A percentile compares a stretch with the other conserved stretches of the same genome.
Evolutionary conservation across 2,888 invertebrate species (phyloP).

Genomic region (Euzetes globulus): DNA sequence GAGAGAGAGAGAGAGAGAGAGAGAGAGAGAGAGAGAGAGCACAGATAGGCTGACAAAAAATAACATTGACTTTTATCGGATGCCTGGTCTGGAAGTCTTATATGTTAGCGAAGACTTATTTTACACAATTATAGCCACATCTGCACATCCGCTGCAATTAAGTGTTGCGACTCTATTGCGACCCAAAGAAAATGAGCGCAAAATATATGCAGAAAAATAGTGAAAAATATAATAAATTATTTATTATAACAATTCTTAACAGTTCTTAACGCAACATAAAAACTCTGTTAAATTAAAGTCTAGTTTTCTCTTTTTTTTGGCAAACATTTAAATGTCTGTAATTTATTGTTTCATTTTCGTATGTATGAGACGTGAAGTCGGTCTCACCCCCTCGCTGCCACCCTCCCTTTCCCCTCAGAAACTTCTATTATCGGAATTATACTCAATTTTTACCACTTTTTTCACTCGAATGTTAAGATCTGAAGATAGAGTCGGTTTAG

Average conservation of each 20-base stretch:
- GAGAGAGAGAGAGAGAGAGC: no score
- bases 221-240: conserved; percentile 1
- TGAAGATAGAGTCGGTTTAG: no score
- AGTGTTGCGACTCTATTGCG: neutral
- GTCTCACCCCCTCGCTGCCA: neutral
- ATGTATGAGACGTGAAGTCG: neutral
- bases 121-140: conserved; percentile 6
- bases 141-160: conserved; percentile 27
- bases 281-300: neutral
- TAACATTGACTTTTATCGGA: no score
- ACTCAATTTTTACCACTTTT: neutral
- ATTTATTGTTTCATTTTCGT: neutral
- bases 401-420: neutral
- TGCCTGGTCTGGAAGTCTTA: no score
- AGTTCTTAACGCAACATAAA: conserved; percentile 5
- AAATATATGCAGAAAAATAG: neutral
- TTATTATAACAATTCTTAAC: conserved; percentile 9
- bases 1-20: no score
- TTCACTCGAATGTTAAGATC: neutral
- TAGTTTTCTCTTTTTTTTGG: neutral
- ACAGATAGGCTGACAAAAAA: no score
- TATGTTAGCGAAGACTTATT: neutral
- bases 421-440: neutral
- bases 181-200: neutral
- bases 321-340: neutral